Evolutionary conservation across 2,113 vertebrate species (phyloP).

Genomic region (Steatornis caripensis): DNA sequence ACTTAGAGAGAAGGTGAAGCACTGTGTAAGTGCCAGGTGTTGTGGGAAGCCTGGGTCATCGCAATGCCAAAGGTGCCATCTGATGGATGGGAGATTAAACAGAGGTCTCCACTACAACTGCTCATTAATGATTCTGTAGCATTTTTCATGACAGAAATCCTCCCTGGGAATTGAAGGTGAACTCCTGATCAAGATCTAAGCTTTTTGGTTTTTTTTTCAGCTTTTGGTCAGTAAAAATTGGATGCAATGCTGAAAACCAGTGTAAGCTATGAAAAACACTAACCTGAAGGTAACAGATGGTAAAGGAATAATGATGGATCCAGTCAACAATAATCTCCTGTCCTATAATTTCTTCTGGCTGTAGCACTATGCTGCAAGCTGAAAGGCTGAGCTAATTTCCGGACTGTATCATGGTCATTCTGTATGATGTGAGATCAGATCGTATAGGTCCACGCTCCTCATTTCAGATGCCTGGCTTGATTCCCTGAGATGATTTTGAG

Average conservation of each 20-base stretch:
- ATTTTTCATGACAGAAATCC: conserved; percentile 20
- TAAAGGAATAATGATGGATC: conserved; percentile 49
- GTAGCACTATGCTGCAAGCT: not conserved
- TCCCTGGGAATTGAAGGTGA: conserved; percentile 45
- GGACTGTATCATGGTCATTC: not conserved
- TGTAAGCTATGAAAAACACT: conserved; percentile 10
- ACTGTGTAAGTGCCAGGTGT: conserved; percentile 6
- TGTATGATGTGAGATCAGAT: not conserved
- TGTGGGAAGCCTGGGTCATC: conserved; percentile 27
- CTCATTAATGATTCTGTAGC: conserved; percentile 48
- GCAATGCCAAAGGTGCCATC: conserved; percentile 18
- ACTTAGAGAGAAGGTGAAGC: conserved; percentile 23
- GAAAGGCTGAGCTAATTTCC: conserved; percentile 47
- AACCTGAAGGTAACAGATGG: conserved; percentile 53
- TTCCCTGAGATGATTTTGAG: not conserved
- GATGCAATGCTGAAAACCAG: not conserved
- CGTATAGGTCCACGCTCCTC: not conserved
- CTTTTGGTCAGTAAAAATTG: conserved; percentile 9
- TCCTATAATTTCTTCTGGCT: conserved; percentile 32
- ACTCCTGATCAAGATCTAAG: not conserved
- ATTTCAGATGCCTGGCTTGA: not conserved
- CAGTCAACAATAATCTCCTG: conserved; percentile 59
- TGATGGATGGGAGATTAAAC: conserved; percentile 52
- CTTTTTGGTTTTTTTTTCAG: not conserved
- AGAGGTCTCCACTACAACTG: not conserved